These are phyloP conservation scores for Botia almorhae DNA, from an alignment of 2,797 vertebrate species.

Conservation along the genomic window DNA sequence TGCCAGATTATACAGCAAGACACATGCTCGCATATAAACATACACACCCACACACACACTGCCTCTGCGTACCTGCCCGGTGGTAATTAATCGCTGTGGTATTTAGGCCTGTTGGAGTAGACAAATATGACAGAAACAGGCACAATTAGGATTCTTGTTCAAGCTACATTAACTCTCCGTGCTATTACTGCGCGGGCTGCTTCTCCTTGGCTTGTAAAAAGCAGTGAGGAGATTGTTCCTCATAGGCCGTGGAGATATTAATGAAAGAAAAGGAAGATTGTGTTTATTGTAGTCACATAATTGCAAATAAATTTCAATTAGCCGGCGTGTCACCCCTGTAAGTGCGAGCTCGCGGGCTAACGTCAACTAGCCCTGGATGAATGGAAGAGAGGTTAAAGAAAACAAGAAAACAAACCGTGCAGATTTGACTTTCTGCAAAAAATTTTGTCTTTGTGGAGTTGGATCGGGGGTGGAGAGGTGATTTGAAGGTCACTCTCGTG, in stretches of 20 bases:
- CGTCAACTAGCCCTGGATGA: not conserved
- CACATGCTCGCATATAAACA: constrained; percentile 50
- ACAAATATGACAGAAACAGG: constrained; percentile 99
- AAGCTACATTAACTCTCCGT: constrained; percentile 98
- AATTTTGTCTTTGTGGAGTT: constrained; percentile 25
- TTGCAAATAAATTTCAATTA: constrained; percentile 98
- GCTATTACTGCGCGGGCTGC: constrained; percentile 88
- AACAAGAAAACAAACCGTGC: constrained; percentile 6
- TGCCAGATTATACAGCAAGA: constrained; percentile 43
- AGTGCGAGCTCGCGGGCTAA: constrained; percentile 80
- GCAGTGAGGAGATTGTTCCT: constrained; percentile 86
- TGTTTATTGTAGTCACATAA: constrained; percentile 92
- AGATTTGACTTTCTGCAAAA: constrained; percentile 55
- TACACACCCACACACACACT: constrained; percentile 51
- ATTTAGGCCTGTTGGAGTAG: constrained; percentile 97
- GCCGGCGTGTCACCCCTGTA: constrained; percentile 88
- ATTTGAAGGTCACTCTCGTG: constrained; percentile 53
- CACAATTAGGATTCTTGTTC: constrained; percentile 98
- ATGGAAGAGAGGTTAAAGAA: not conserved
- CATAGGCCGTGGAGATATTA: constrained; percentile 86
- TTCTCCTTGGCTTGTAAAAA: constrained; percentile 88
- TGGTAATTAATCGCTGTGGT: constrained; percentile 98
- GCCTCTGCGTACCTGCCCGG: constrained; percentile 87
- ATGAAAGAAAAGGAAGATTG: constrained; percentile 88
- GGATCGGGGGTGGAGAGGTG: not conserved